Evolutionary conservation across 2,797 vertebrate genomes (phyloP).

Genomic region (Novumbra hubbsi): DNA sequence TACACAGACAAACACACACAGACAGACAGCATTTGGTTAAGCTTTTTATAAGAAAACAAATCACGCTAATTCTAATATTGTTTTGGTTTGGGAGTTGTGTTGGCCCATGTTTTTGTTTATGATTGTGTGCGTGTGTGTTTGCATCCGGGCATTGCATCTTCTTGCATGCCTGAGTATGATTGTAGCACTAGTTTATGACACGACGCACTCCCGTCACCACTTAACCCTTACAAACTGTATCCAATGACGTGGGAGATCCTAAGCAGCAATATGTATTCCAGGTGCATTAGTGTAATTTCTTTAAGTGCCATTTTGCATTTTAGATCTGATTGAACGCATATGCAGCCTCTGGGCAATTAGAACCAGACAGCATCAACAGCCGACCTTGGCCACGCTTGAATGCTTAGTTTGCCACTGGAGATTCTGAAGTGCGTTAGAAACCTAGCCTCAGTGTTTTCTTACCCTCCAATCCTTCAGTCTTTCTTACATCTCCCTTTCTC

Average conservation of each 20-base stretch:
- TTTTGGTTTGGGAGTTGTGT: not conserved
- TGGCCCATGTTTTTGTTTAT: not conserved
- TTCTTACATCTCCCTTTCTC: not conserved
- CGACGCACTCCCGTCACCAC: not conserved
- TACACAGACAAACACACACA: not conserved
- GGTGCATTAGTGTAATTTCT: constrained; percentile 64
- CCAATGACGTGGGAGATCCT: constrained; percentile 45
- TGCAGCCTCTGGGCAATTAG: constrained; percentile 57
- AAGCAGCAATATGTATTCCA: constrained; percentile 62
- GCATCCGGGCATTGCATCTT: not conserved
- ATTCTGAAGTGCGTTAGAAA: constrained; percentile 36
- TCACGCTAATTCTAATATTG: not conserved
- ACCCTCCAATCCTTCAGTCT: not conserved
- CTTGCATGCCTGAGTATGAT: not conserved
- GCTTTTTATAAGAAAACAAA: not conserved
- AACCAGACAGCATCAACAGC: constrained; percentile 55
- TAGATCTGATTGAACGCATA: constrained; percentile 59
- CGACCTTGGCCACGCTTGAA: constrained; percentile 63
- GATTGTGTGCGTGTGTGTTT: not conserved
- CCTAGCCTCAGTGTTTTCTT: not conserved
- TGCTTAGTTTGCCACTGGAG: constrained; percentile 52
- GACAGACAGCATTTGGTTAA: not conserved
- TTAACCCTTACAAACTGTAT: not conserved
- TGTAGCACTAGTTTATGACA: constrained; percentile 8
- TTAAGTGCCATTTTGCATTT: constrained; percentile 66